phyloP scores from a whole-genome alignment of 2,113 vertebrate species.

The Hucho hucho region DNA sequence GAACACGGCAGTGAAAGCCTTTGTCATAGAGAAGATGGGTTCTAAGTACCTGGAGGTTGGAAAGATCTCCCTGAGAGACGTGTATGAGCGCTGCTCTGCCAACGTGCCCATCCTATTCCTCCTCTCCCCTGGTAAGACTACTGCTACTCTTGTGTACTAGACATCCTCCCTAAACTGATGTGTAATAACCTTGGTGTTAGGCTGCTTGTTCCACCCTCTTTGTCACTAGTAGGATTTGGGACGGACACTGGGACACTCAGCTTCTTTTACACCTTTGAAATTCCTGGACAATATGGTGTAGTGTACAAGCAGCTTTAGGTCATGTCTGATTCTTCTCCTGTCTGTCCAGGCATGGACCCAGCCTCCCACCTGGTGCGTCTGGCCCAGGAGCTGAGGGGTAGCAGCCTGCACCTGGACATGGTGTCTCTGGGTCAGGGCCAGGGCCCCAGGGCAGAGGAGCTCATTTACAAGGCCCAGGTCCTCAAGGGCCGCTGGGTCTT shows the following conservation, averaged over 20 bases:
- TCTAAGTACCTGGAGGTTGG: constrained; percentile 42
- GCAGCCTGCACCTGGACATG: constrained; percentile 45
- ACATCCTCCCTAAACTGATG: too few relatives aligned
- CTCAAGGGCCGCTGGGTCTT: constrained; percentile 59
- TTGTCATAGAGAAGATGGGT: constrained; percentile 65
- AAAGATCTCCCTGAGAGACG: constrained; percentile 47
- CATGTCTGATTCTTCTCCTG: too few relatives aligned
- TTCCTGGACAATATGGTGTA: too few relatives aligned
- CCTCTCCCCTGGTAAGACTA: constrained; percentile 57
- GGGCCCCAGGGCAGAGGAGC: constrained; percentile 51
- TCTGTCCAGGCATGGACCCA: constrained; percentile 51
- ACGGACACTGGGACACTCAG: too few relatives aligned
- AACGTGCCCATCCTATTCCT: constrained; percentile 54
- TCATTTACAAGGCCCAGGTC: constrained; percentile 45
- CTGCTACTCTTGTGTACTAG: too few relatives aligned
- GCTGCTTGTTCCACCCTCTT: too few relatives aligned
- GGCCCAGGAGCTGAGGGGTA: constrained; percentile 57
- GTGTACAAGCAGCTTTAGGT: too few relatives aligned
- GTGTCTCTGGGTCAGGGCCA: constrained; percentile 60
- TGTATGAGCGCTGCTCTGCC: constrained; percentile 42
- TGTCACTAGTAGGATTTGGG: too few relatives aligned
- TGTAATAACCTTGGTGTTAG: too few relatives aligned
- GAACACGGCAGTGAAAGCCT: constrained; percentile 47
- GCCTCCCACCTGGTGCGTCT: constrained; percentile 50
- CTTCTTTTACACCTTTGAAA: too few relatives aligned